These are phyloP conservation scores for Siniperca chuatsi DNA, from an alignment of 2,113 vertebrate genomes.

Conservation along the genomic window DNA sequence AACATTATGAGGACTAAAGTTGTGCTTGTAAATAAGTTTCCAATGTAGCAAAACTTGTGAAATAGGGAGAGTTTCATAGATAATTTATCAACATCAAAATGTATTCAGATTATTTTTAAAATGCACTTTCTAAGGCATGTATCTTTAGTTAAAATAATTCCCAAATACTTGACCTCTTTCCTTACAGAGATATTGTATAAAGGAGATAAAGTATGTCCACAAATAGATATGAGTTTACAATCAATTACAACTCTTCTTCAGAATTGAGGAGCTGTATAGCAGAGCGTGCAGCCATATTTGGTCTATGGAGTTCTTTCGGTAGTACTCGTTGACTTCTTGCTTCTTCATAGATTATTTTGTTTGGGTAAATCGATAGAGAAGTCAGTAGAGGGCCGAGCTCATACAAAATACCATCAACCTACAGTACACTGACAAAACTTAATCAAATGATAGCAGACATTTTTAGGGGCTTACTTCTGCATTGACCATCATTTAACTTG, in stretches of 20 bases:
- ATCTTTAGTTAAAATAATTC: too few relatives aligned
- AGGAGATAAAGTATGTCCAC: too few relatives aligned
- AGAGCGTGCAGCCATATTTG: too few relatives aligned
- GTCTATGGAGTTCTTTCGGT: background rate
- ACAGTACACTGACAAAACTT: background rate
- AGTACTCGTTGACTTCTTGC: background rate
- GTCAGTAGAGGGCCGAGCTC: background rate
- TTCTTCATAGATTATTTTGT: background rate
- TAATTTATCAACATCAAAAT: background rate
- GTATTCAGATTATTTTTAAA: background rate
- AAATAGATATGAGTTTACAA: too few relatives aligned
- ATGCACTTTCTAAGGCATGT: background rate
- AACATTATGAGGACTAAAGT: too few relatives aligned
- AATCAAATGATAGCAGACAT: background rate
- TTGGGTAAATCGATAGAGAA: conserved; percentile 2
- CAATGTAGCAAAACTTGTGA: background rate
- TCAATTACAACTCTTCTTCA: too few relatives aligned
- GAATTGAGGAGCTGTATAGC: too few relatives aligned
- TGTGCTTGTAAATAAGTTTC: background rate
- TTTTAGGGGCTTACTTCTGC: background rate
- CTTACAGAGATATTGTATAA: too few relatives aligned
- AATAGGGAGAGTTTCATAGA: background rate
- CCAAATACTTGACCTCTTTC: too few relatives aligned
- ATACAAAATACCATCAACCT: background rate
- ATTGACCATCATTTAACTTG: conserved; percentile 12